phyloP scores from a whole-genome alignment of 2,113 vertebrate species.

The Rhombomys opimus region DNA sequence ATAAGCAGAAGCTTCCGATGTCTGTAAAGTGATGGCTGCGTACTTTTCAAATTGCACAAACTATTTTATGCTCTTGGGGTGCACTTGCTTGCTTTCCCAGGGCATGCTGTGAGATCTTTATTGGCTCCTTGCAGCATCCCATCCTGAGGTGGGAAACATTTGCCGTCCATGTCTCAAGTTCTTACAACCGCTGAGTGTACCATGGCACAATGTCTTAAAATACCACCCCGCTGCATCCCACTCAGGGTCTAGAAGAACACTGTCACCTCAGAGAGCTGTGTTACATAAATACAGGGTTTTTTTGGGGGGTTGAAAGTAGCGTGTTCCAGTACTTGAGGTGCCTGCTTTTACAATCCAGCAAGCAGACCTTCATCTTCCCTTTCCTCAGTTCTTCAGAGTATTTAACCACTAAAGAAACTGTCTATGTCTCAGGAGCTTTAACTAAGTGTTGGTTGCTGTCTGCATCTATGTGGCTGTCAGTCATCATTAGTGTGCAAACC shows the following conservation, averaged over 20 bases:
- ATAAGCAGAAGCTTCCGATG: background rate
- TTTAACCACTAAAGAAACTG: slow-evolving; percentile 8
- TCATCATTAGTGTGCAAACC: background rate
- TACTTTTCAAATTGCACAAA: background rate
- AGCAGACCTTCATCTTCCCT: background rate
- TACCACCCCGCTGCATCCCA: background rate
- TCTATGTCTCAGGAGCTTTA: background rate
- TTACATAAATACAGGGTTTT: slow-evolving; percentile 10
- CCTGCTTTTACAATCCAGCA: background rate
- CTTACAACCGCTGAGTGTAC: slow-evolving; percentile 19
- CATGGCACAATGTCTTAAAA: slow-evolving; percentile 11
- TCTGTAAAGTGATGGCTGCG: background rate
- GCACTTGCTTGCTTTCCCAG: background rate
- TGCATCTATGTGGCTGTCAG: background rate
- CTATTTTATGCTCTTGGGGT: background rate
- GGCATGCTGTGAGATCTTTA: background rate
- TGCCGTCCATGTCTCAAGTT: background rate
- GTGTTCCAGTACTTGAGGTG: background rate
- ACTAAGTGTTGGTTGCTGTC: background rate
- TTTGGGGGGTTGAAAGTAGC: slow-evolving; percentile 19
- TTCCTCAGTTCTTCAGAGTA: background rate
- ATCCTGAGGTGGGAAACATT: background rate
- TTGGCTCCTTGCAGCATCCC: background rate
- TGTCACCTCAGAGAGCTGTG: background rate
- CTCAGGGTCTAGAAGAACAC: background rate